Conservation (phyloP, 2,113 vertebrate genomes). For the Girardinichthys multiradiatus region DNA sequence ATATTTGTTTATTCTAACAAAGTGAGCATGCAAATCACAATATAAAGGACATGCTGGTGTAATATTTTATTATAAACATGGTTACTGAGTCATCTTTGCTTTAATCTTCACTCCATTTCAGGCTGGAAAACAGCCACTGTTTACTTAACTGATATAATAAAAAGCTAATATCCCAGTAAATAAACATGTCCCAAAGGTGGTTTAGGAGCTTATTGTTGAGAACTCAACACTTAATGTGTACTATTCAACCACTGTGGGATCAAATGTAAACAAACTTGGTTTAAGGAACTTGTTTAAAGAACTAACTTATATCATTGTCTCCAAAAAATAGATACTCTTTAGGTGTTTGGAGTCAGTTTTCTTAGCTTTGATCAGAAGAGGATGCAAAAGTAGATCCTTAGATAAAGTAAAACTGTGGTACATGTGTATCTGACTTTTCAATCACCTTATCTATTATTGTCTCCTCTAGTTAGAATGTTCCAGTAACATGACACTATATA, state of each 20-base stretch:
- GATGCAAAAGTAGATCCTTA: constrained; percentile 64
- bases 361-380: constrained; percentile 66
- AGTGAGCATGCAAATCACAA: too few relatives aligned
- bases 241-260: neutral
- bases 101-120: neutral
- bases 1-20: too few relatives aligned
- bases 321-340: constrained; percentile 9
- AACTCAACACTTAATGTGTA: neutral
- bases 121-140: neutral
- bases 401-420: constrained; percentile 71
- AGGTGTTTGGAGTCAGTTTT: constrained; percentile 33
- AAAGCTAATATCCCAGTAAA: constrained; percentile 11
- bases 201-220: neutral
- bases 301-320: neutral
- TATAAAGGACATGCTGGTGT: too few relatives aligned
- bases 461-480: constrained; percentile 72
- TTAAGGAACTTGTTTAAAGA: neutral
- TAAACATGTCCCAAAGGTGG: constrained; percentile 9
- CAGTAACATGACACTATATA: constrained; percentile 79
- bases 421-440: constrained; percentile 79
- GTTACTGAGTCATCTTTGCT: too few relatives aligned
- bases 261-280: neutral
- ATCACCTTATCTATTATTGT: constrained; percentile 79
- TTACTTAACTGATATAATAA: neutral
- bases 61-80: too few relatives aligned